These are phyloP conservation scores for Acipenser oxyrinchus DNA, from an alignment of 2,797 vertebrate genomes.

Conservation along the genomic window DNA sequence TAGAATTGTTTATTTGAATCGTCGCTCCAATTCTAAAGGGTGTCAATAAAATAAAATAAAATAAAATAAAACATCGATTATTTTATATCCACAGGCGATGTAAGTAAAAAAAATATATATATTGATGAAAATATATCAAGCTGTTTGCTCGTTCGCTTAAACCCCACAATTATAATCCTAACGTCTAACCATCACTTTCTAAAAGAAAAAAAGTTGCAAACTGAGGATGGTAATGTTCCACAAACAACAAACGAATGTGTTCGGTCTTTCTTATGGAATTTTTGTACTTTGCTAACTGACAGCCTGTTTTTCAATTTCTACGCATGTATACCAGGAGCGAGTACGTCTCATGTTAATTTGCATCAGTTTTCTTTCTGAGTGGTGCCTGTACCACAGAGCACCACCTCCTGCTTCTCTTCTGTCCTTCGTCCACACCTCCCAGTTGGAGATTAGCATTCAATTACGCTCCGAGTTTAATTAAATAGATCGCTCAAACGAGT, in stretches of 20 bases:
- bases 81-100: no score
- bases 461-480: slow-evolving; percentile 21
- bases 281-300: not conserved
- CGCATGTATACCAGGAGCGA: slow-evolving; percentile 3
- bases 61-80: no score
- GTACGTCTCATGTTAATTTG: slow-evolving; percentile 18
- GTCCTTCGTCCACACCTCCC: slow-evolving; percentile 25
- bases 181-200: not conserved
- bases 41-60: no score
- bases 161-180: not conserved
- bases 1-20: not conserved
- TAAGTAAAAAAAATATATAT: not conserved
- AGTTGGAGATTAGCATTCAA: slow-evolving; percentile 21
- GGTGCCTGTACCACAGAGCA: slow-evolving; percentile 37
- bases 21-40: no score
- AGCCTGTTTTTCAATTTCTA: slow-evolving; percentile 2
- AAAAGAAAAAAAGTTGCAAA: not conserved
- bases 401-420: slow-evolving; percentile 15
- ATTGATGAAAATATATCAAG: not conserved
- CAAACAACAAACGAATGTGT: no score
- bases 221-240: no score
- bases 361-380: slow-evolving; percentile 18
- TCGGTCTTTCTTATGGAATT: not conserved
- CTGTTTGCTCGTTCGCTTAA: not conserved
- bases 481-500: not conserved